Evolutionary conservation across 2,113 vertebrate genomes (phyloP).

Genomic region (Pteruthius melanotis): DNA sequence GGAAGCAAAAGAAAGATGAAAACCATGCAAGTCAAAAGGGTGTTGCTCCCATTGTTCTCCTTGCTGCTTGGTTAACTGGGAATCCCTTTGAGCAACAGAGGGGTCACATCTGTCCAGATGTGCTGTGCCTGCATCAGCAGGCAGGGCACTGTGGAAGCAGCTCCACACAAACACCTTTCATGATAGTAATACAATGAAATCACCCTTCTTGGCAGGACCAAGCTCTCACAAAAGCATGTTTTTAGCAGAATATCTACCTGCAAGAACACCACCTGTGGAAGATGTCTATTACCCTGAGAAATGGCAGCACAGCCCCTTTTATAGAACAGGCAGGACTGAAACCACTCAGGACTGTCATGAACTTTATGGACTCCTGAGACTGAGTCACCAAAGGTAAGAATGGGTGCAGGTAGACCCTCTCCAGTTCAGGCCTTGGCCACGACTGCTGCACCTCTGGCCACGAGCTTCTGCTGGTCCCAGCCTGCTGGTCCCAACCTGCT

Average conservation of each 20-base stretch:
- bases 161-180: neutral
- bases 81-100: slow-evolving; percentile 19
- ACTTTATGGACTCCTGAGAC: neutral
- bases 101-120: neutral
- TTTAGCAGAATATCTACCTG: neutral
- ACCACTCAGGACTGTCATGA: neutral
- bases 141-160: neutral
- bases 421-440: neutral
- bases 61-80: slow-evolving; percentile 31
- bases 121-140: neutral
- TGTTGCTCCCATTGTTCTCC: slow-evolving; percentile 32
- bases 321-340: neutral
- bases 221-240: neutral
- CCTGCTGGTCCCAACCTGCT: fast-evolving
- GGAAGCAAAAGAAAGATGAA: slow-evolving; percentile 50
- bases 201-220: neutral
- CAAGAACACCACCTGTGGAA: neutral
- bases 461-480: neutral
- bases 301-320: neutral
- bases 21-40: slow-evolving; percentile 50
- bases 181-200: neutral
- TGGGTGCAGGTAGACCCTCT: neutral
- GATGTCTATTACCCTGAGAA: neutral
- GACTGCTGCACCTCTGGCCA: neutral
- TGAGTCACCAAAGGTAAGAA: neutral